Conservation (phyloP, 2,113 vertebrate genomes). For the Fregata magnificens region DNA sequence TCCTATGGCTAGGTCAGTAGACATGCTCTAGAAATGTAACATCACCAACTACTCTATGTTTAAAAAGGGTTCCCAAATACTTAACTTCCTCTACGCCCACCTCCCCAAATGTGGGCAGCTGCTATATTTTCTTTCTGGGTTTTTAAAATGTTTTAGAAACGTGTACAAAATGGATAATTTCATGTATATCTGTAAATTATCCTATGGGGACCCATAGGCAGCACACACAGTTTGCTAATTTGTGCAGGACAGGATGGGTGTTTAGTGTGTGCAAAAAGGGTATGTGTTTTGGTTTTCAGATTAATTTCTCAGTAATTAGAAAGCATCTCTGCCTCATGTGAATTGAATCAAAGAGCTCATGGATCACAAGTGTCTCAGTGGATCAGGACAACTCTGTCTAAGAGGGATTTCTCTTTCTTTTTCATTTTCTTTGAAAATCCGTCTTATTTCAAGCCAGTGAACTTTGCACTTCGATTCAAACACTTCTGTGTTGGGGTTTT, state of each 20-base stretch:
- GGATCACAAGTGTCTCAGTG: background rate
- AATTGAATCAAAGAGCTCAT: conserved; percentile 28
- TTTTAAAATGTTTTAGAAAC: background rate
- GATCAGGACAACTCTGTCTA: background rate
- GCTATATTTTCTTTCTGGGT: background rate
- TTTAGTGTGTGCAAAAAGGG: background rate
- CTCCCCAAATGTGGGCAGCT: background rate
- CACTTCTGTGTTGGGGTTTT: background rate
- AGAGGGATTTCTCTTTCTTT: background rate
- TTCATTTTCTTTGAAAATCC: background rate
- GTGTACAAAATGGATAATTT: background rate
- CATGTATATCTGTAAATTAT: background rate
- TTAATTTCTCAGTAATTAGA: conserved; percentile 23
- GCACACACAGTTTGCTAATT: background rate
- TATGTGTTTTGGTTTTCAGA: background rate
- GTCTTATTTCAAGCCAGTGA: background rate
- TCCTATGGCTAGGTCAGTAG: background rate
- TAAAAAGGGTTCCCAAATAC: background rate
- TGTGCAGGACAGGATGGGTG: background rate
- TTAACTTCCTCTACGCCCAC: background rate
- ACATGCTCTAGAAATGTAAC: background rate
- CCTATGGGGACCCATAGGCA: background rate
- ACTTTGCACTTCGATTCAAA: background rate
- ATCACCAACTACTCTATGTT: background rate
- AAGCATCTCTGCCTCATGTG: background rate